A percentile compares a stretch with the other conserved stretches of the same genome.
phyloP scores from a whole-genome alignment of 1,140 invertebrate species.

The Forficula auricularia region DNA sequence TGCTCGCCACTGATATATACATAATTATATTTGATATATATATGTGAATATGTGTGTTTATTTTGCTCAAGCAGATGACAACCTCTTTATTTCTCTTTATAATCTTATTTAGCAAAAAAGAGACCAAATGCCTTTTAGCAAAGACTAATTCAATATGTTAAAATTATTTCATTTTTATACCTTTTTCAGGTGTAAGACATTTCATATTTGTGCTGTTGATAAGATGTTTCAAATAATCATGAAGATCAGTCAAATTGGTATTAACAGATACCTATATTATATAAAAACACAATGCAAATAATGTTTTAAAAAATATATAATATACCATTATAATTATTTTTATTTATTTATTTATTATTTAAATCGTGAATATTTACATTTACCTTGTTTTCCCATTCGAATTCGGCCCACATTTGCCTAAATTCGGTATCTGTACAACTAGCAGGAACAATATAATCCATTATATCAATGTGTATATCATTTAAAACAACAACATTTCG shows the following conservation, averaged over 20 bases:
- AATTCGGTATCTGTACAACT: constrained; percentile 89
- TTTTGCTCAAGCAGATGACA: too few species aligned
- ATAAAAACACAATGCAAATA: too few species aligned
- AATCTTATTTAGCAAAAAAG: too few species aligned
- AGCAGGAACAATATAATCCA: constrained; percentile 99
- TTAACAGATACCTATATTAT: constrained; percentile 66
- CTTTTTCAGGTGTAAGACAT: constrained; percentile 89
- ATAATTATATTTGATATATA: too few species aligned
- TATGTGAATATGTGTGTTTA: too few species aligned
- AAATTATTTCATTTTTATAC: constrained; percentile 22
- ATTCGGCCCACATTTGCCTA: constrained; percentile 98
- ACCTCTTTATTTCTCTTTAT: too few species aligned
- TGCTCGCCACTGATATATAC: too few species aligned
- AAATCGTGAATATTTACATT: background rate
- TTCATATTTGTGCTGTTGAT: constrained; percentile 97
- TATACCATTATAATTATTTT: background rate
- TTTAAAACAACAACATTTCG: constrained; percentile 95
- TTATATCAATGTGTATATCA: constrained; percentile 99
- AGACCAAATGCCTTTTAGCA: too few species aligned
- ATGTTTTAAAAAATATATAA: constrained; percentile 10
- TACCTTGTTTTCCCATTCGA: constrained; percentile 99
- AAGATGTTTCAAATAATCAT: constrained; percentile 84
- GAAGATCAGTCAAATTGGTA: constrained; percentile 80
- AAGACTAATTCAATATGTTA: too few species aligned
- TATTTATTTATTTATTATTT: too few species aligned